phyloP scores from a whole-genome alignment of 2,113 vertebrate species.

The Natator depressus region DNA sequence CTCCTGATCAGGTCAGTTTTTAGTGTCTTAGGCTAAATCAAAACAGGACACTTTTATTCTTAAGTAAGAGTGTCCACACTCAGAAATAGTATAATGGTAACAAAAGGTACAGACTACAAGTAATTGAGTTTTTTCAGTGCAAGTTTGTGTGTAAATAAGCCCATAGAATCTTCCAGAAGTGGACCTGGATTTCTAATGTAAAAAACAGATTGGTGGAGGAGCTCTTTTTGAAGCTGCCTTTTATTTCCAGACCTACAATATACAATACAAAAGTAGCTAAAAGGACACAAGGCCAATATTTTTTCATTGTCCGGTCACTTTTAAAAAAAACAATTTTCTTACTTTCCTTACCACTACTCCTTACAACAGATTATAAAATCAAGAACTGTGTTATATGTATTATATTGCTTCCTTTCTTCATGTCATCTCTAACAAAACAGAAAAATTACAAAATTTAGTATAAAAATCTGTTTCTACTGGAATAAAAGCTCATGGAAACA shows the following conservation, averaged over 20 bases:
- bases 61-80: not conserved
- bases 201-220: too few species aligned
- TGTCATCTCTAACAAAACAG: not conserved
- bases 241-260: too few species aligned
- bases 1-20: not conserved
- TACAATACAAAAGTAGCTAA: not conserved
- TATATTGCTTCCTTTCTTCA: not conserved
- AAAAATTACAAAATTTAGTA: not conserved
- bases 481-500: not conserved
- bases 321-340: not conserved
- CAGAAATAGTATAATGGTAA: not conserved
- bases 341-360: not conserved
- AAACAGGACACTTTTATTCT: accelerated
- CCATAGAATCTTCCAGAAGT: too few species aligned
- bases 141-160: not conserved
- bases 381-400: not conserved
- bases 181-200: too few species aligned
- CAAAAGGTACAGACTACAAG: not conserved
- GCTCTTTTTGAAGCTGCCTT: too few species aligned
- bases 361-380: not conserved
- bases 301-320: not conserved
- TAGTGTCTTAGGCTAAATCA: not conserved
- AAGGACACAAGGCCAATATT: not conserved
- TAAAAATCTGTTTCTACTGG: not conserved
- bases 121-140: not conserved